A percentile compares a stretch with the other conserved stretches of the same genome.
Conservation (phyloP, 2,113 vertebrate species). For the Neogobius melanostomus region DNA sequence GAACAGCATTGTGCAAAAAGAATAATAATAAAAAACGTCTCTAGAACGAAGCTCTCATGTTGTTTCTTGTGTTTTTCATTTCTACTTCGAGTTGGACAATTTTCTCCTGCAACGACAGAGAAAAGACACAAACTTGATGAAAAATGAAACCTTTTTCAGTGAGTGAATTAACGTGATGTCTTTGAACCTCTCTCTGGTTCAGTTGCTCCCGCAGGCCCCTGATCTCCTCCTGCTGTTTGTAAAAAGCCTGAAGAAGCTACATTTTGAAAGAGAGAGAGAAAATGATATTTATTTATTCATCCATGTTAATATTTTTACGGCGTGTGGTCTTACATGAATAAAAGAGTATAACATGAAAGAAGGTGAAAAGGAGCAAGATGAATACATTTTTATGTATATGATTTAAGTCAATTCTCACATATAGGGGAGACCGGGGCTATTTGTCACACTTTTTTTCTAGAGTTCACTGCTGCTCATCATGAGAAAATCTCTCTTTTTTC, state of each 20-base stretch:
- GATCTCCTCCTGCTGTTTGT: conserved; percentile 90
- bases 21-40: not conserved
- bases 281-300: too few species aligned
- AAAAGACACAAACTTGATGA: not conserved
- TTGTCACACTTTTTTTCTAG: too few species aligned
- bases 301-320: too few species aligned
- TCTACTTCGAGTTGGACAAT: conserved; percentile 83
- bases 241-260: conserved; percentile 86
- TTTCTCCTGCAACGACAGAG: conserved; percentile 52
- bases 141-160: not conserved
- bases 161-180: too few species aligned
- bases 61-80: conserved; percentile 74
- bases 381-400: too few species aligned
- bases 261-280: not conserved
- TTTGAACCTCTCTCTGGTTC: conserved; percentile 72
- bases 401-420: rapidly evolving
- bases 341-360: too few species aligned
- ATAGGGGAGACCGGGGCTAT: too few species aligned
- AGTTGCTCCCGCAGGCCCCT: conserved; percentile 79
- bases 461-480: too few species aligned
- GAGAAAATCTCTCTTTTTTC: too few species aligned
- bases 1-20: not conserved
- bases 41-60: conserved; percentile 53
- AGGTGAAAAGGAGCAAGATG: too few species aligned
- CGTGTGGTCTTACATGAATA: too few species aligned